Evolutionary conservation across 2,888 invertebrate genomes (phyloP), one percentile per base, ranked within the genome.

Genomic region (Nephrotoma flavescens): DNA sequence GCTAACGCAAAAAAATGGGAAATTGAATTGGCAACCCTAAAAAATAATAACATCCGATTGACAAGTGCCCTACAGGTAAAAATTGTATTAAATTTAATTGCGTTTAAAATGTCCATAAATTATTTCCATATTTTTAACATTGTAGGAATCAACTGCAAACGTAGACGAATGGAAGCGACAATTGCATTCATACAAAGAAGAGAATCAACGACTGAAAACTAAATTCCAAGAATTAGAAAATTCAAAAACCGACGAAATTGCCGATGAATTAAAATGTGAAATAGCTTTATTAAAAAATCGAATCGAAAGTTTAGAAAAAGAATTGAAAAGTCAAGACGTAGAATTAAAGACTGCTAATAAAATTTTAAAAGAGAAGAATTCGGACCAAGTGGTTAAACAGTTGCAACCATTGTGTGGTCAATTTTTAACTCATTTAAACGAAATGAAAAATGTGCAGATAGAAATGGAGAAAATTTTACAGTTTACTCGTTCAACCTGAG

Each of bases 1-100:
- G 97, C 98, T 71, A 99, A 99, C 92, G 98, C 98, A 9, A 99
- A 98, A 92, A 98, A 99, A 91, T 99, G 99, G 99, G 99, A 99
- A 93, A 96, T 98, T 83, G 99, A 99, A 92, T 93, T 99, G 89
- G 96, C 97, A 86, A 98, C 98, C 0, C 93, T 99, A 89, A 99
- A 99, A 93, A 98, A 97, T 90, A 99, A 98, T 92, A 99, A 99
- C 92, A 95, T 97, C 47, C 95, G 98, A 88, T 93, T 99, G 90
- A 99, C 99, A 6, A 97, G 97, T 89, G 98, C 99, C 19, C 93
- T 99, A 87, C 98, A 99, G 92, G 91, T 92, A 44, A 84, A 71
- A 71, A 71, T 84, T 84, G 84, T 42, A 42, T 84, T 45, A 44
- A 15, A 31, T 47, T 86, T 41, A 19, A 86, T 31, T n/a, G 11